These are phyloP conservation scores for Oncorhynchus mykiss DNA, from an alignment of 2,113 vertebrate genomes.

Conservation along the genomic window DNA sequence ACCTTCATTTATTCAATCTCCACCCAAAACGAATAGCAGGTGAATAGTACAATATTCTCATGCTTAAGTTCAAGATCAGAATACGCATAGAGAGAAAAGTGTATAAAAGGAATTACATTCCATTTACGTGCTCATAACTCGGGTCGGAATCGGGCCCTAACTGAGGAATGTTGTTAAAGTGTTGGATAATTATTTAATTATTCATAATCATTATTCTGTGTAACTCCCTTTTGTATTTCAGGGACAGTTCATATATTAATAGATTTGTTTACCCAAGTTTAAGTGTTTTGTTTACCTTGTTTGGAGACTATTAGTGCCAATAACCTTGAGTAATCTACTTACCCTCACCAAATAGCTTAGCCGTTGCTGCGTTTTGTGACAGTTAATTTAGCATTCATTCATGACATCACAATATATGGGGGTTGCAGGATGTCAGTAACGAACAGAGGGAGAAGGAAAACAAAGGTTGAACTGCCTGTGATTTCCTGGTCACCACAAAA, in stretches of 20 bases:
- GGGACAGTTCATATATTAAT: constrained; percentile 21
- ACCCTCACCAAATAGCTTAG: constrained; percentile 33
- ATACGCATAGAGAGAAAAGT: too few relatives aligned
- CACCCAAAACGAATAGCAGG: too few relatives aligned
- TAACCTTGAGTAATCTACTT: constrained; percentile 57
- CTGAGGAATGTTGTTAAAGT: background rate
- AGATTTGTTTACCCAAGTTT: constrained; percentile 26
- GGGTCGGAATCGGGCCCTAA: too few relatives aligned
- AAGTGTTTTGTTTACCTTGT: constrained; percentile 17
- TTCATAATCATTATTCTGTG: background rate
- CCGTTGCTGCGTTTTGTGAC: constrained; percentile 8
- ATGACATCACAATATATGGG: constrained; percentile 35
- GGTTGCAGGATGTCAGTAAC: constrained; percentile 36
- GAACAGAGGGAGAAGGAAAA: background rate
- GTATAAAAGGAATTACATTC: too few relatives aligned
- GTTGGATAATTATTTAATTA: background rate
- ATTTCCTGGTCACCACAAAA: constrained; percentile 19
- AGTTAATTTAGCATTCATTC: constrained; percentile 44
- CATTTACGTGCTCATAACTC: too few relatives aligned
- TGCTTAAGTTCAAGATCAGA: too few relatives aligned
- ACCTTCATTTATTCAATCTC: too few relatives aligned
- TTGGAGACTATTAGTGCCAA: constrained; percentile 41
- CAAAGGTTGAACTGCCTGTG: constrained; percentile 17
- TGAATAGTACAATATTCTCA: too few relatives aligned
- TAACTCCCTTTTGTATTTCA: constrained; percentile 11